Base-by-base conservation (phyloP, 2,113 vertebrate genomes). In the Passer montanus region DNA sequence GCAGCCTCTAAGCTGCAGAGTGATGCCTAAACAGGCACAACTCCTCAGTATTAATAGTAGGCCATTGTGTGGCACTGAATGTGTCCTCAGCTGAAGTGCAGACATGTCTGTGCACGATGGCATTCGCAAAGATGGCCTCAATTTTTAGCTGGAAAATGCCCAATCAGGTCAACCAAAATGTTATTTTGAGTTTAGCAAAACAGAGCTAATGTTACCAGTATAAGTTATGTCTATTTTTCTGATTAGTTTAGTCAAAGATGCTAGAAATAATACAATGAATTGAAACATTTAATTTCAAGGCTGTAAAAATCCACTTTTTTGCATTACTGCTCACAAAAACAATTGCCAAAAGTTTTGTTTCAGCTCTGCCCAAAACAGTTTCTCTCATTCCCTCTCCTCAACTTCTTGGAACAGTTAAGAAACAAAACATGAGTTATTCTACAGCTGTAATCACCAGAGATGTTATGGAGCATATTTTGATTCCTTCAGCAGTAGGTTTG, bases 391-490 rank as follows among this genome's bases (percentile, higher is more conserved):
- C 68, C 56, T 84, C 35, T 94, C 33, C 64, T 94, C 74, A 87
- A 41, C 66, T 94, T 94, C 92, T 95, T 93, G 93, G 96, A 96
- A 96, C 90, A 75, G 59, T 82, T 95, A 75, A 64, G 90, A 91
- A 95, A 89, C 60, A 93, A 67, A 96, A 75, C 77, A 87, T 84
- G 80, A 90, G 77, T 93, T 95, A 56, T 60, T 91, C 84, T 87
- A 81, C 92, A 94, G 91, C 95, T 94, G 95, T 95, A 94, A 84
- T 94, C 95, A 87, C 87, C 84, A 93, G 91, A 96, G 94, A 96
- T 91, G 30, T 78, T 95, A 78, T 52, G 79, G 62, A 94, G 52
- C 49, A 13, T 79, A 87, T 85, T 94, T 93, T 91, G 87, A 93
- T 90, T 93, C 85, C 67, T 95, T 94, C 90, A 87, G 90, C 84